Evolutionary conservation across 1,140 invertebrate species (phyloP).

Genomic region (Stegodyphus mimosarum): DNA sequence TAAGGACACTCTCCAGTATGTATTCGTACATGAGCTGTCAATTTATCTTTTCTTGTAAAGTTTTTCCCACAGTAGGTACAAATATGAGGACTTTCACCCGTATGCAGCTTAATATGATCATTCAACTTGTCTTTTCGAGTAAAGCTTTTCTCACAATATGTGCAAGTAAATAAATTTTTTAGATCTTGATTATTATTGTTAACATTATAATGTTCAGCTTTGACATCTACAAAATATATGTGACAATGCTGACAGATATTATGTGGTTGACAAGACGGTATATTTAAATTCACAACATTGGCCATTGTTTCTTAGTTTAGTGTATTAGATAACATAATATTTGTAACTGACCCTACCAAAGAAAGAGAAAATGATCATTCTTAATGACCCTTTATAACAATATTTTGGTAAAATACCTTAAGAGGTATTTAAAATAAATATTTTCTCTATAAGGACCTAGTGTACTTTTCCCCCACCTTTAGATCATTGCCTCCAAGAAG

Average conservation of each 20-base stretch:
- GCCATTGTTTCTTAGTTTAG: conserved; percentile 14
- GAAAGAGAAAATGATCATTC: too few relatives aligned
- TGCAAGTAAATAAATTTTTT: conserved; percentile 43
- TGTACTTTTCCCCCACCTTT: not conserved
- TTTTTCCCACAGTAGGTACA: conserved; percentile 76
- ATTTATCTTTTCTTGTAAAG: conserved; percentile 80
- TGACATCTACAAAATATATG: conserved; percentile 56
- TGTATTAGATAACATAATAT: too few relatives aligned
- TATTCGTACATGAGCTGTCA: conserved; percentile 90
- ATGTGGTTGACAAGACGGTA: conserved; percentile 45
- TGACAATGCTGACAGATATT: conserved; percentile 53
- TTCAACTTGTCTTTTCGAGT: conserved; percentile 62
- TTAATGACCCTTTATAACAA: too few relatives aligned
- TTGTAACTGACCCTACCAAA: too few relatives aligned
- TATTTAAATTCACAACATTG: conserved; percentile 56
- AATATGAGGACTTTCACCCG: conserved; percentile 72
- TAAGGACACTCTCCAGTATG: conserved; percentile 97
- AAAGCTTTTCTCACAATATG: conserved; percentile 62
- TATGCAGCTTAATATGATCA: conserved; percentile 72
- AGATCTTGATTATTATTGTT: conserved; percentile 22
- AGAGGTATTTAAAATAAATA: too few relatives aligned
- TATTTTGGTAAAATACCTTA: too few relatives aligned
- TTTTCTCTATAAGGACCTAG: too few relatives aligned
- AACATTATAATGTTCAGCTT: conserved; percentile 39
- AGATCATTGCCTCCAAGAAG: conserved; percentile 43